Percentiles rank a stretch among this genome's conserved stretches.
These are phyloP conservation scores for Melanotaenia boesemani DNA, from an alignment of 2,797 vertebrate species.

Conservation along the genomic window DNA sequence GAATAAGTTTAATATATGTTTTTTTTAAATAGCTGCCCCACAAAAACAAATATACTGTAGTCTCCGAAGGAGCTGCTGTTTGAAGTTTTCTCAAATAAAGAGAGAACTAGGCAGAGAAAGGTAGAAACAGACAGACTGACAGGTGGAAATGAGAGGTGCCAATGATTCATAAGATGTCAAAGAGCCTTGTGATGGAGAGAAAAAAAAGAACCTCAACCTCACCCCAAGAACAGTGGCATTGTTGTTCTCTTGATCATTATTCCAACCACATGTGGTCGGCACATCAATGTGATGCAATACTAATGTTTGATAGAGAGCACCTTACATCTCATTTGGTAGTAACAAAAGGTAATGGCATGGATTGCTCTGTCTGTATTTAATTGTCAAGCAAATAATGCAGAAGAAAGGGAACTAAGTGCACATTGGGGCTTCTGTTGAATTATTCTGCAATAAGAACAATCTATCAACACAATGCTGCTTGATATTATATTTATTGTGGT, in stretches of 20 bases:
- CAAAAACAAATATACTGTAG: constrained; percentile 25
- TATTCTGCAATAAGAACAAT: not conserved
- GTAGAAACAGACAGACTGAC: constrained; percentile 52
- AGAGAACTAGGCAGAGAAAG: constrained; percentile 26
- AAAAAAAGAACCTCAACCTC: constrained; percentile 38
- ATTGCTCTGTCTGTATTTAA: constrained; percentile 26
- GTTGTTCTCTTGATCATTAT: constrained; percentile 72
- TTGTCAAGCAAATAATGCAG: constrained; percentile 13
- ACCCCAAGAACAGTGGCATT: constrained; percentile 60
- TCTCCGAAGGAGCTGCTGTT: constrained; percentile 38
- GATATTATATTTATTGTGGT: not conserved
- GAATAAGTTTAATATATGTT: not conserved
- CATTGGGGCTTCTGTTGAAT: constrained; percentile 16
- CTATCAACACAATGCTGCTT: constrained; percentile 13
- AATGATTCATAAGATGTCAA: constrained; percentile 63
- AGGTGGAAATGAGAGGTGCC: constrained; percentile 62
- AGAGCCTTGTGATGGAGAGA: constrained; percentile 57
- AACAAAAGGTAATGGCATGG: constrained; percentile 25
- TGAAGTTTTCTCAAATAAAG: constrained; percentile 41
- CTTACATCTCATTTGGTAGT: constrained; percentile 49
- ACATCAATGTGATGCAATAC: constrained; percentile 43
- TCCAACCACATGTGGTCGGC: constrained; percentile 58
- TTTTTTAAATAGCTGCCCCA: constrained; percentile 15
- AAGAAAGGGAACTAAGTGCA: not conserved
- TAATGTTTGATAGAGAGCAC: constrained; percentile 51